These are phyloP conservation scores for Drosophila pandora DNA, from an alignment of 1,140 invertebrate genomes.

Conservation along the genomic window DNA sequence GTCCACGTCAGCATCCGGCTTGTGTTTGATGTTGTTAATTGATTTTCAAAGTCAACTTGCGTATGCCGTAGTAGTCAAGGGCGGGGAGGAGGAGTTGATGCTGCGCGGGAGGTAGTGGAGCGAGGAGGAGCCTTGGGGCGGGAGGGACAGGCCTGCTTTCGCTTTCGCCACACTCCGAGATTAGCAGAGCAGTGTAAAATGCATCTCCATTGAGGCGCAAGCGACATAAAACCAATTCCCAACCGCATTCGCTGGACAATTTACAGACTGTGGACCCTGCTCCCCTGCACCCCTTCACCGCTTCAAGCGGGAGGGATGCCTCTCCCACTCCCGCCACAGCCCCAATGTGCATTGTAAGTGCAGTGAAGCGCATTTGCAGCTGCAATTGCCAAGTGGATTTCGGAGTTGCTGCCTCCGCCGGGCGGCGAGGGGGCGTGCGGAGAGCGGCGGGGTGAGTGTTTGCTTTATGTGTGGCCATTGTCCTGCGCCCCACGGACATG, in stretches of 20 bases:
- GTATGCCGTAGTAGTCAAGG: neutral
- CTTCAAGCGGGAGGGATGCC: neutral
- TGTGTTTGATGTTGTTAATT: slow-evolving; percentile 84
- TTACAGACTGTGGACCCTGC: slow-evolving; percentile 44
- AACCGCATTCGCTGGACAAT: slow-evolving; percentile 55
- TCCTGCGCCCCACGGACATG: slow-evolving; percentile 56
- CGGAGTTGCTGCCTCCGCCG: slow-evolving; percentile 49
- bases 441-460: slow-evolving; percentile 61
- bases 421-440: slow-evolving; percentile 10
- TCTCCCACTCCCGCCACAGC: slow-evolving; percentile 17
- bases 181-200: slow-evolving; percentile 78
- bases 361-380: slow-evolving; percentile 75
- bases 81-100: neutral
- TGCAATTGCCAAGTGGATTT: slow-evolving; percentile 78
- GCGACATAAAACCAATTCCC: slow-evolving; percentile 79
- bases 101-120: neutral
- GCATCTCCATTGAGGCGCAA: slow-evolving; percentile 76
- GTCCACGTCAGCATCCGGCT: slow-evolving; percentile 76
- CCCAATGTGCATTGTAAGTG: slow-evolving; percentile 70
- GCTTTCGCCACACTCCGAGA: slow-evolving; percentile 70
- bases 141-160: slow-evolving; percentile 13
- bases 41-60: slow-evolving; percentile 81
- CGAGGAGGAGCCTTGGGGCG: neutral
- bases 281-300: neutral
- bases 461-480: slow-evolving; percentile 79